Evolutionary conservation across 2,113 vertebrate species (phyloP).

Genomic region (Zosterops hypoxanthus): DNA sequence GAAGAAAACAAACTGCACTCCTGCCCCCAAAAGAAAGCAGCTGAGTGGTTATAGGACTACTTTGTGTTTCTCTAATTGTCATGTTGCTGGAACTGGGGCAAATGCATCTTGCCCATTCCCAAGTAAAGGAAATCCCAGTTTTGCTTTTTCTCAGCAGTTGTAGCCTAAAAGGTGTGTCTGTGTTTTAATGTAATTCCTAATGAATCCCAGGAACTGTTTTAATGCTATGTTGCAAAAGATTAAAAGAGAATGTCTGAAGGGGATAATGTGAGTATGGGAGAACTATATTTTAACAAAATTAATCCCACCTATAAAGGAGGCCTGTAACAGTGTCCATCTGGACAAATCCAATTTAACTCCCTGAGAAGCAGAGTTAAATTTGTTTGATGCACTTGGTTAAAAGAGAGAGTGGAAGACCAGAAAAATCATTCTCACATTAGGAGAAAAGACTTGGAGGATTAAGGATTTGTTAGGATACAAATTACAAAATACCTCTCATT

Average conservation of each 20-base stretch:
- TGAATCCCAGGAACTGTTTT: constrained; percentile 34
- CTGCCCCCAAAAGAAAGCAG: not conserved
- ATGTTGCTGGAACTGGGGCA: not conserved
- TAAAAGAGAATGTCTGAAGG: constrained; percentile 49
- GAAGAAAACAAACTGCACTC: not conserved
- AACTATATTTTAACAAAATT: constrained; percentile 60
- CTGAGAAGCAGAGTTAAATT: not conserved
- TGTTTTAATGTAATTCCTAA: constrained; percentile 1
- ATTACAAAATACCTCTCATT: not conserved
- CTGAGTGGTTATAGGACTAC: not conserved
- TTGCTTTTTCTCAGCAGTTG: not conserved
- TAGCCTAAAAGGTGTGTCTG: constrained; percentile 13
- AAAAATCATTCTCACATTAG: not conserved
- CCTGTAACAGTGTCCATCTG: constrained; percentile 17
- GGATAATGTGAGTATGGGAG: constrained; percentile 25
- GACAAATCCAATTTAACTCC: constrained; percentile 47
- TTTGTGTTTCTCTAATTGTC: not conserved
- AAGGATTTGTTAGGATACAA: not conserved
- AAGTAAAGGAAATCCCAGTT: not conserved
- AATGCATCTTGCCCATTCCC: not conserved
- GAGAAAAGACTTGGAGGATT: not conserved
- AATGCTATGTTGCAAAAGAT: constrained; percentile 54
- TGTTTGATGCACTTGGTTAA: not conserved
- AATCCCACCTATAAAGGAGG: constrained; percentile 40
- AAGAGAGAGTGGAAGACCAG: not conserved